A percentile compares a stretch with the other conserved stretches of the same genome.
Evolutionary conservation across 1,140 invertebrate species (phyloP).

Genomic region (Mizuhopecten yessoensis): DNA sequence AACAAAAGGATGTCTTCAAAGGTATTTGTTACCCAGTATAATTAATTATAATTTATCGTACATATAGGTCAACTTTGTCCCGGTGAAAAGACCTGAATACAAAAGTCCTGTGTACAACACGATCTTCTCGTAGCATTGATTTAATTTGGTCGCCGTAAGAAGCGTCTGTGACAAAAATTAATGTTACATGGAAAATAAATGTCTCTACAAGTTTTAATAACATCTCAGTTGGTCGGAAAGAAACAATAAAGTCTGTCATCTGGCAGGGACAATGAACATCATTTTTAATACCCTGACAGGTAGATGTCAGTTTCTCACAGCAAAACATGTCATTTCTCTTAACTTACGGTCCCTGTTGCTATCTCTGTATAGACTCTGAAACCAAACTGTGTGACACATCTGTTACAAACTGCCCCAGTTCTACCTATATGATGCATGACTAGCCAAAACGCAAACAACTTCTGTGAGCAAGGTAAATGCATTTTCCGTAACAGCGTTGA

Average conservation of each 20-base stretch:
- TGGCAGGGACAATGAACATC: slow-evolving; percentile 23
- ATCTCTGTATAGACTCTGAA: neutral
- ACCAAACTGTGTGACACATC: neutral
- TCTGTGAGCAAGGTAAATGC: neutral
- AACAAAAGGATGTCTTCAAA: neutral
- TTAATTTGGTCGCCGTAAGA: slow-evolving; percentile 8
- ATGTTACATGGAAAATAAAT: slow-evolving; percentile 29
- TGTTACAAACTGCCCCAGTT: neutral
- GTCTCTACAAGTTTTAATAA: slow-evolving; percentile 20
- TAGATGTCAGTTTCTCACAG: neutral
- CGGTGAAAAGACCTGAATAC: neutral
- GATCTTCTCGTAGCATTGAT: neutral
- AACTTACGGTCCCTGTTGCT: neutral
- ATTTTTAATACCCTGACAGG: slow-evolving; percentile 33
- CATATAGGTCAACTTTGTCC: neutral
- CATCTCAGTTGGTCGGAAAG: neutral
- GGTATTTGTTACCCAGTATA: neutral
- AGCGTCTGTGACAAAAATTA: slow-evolving; percentile 6
- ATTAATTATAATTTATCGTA: slow-evolving; percentile 17
- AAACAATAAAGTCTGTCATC: slow-evolving; percentile 28
- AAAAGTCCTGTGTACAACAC: neutral
- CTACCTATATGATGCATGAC: neutral
- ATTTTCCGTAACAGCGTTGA: neutral
- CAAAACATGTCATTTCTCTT: neutral
- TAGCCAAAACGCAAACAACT: slow-evolving; percentile 6